Percentiles rank a stretch among this genome's conserved stretches.
Evolutionary conservation across 2,888 invertebrate genomes (phyloP).

Genomic region (Cheilosia soror): DNA sequence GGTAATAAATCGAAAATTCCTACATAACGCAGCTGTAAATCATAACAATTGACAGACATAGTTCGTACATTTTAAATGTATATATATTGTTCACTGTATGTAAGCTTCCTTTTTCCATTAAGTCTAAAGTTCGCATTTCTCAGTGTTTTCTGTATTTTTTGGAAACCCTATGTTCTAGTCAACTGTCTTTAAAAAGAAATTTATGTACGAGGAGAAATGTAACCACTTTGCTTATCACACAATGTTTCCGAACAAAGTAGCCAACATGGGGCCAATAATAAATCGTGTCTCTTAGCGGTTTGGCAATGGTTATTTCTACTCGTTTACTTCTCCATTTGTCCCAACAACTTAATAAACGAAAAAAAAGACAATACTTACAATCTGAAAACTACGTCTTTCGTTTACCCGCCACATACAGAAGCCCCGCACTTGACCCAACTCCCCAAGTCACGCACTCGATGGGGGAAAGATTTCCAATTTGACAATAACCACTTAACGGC

Average conservation of each 20-base stretch:
- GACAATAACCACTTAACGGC: conserved; percentile 66
- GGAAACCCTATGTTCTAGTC: conserved; percentile 7
- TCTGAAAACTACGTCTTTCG: conserved; percentile 44
- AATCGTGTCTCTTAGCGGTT: conserved; percentile 71
- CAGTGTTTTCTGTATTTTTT: too few relatives aligned
- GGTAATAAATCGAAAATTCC: too few relatives aligned
- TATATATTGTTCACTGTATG: too few relatives aligned
- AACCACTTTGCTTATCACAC: conserved; percentile 63
- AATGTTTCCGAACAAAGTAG: conserved; percentile 61
- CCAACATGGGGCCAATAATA: conserved; percentile 71
- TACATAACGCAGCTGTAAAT: too few relatives aligned
- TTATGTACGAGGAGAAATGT: conserved; percentile 26
- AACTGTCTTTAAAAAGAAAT: conserved; percentile 42
- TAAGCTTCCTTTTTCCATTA: too few relatives aligned
- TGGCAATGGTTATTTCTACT: conserved; percentile 71
- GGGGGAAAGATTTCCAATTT: conserved; percentile 60
- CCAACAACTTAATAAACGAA: conserved; percentile 67
- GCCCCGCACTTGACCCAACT: conserved; percentile 27
- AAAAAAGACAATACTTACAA: conserved; percentile 63
- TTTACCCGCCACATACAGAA: conserved; percentile 39
- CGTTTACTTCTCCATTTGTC: conserved; percentile 70
- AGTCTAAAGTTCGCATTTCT: too few relatives aligned
- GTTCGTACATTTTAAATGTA: too few relatives aligned
- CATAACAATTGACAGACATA: too few relatives aligned
- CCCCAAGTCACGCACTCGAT: conserved; percentile 12